phyloP scores from a whole-genome alignment of 2,797 vertebrate genomes.

The Brachyalestes nurse region DNA sequence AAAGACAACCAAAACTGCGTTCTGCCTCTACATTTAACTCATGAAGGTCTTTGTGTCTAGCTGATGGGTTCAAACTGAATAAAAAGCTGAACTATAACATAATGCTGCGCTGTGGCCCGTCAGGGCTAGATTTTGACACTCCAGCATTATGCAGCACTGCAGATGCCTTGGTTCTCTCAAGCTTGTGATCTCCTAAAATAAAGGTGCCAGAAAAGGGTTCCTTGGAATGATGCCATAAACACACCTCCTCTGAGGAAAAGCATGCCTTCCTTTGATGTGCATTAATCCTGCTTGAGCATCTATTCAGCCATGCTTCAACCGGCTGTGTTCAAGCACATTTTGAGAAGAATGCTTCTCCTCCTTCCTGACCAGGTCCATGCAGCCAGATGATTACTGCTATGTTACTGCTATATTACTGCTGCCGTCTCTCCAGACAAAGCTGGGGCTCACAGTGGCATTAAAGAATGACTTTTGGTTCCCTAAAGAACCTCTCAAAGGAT shows the following conservation, averaged over 20 bases:
- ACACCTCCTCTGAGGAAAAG: no score
- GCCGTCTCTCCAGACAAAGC: no score
- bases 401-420: no score
- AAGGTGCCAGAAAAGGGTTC: not conserved
- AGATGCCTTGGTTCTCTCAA: not conserved
- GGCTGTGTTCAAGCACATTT: no score
- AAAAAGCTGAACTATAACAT: not conserved
- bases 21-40: not conserved
- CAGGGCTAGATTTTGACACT: not conserved
- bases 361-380: no score
- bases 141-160: constrained; percentile 12
- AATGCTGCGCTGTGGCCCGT: not conserved
- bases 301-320: no score
- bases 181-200: not conserved
- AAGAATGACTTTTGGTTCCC: not conserved
- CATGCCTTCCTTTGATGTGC: no score
- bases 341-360: no score
- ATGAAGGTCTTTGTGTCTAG: not conserved
- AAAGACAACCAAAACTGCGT: no score
- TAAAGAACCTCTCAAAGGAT: not conserved
- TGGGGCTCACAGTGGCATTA: not conserved
- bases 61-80: not conserved
- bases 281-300: no score
- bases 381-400: no score
- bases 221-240: not conserved